phyloP scores from a whole-genome alignment of 23 tunicate species.

The Ascidia mentula region DNA sequence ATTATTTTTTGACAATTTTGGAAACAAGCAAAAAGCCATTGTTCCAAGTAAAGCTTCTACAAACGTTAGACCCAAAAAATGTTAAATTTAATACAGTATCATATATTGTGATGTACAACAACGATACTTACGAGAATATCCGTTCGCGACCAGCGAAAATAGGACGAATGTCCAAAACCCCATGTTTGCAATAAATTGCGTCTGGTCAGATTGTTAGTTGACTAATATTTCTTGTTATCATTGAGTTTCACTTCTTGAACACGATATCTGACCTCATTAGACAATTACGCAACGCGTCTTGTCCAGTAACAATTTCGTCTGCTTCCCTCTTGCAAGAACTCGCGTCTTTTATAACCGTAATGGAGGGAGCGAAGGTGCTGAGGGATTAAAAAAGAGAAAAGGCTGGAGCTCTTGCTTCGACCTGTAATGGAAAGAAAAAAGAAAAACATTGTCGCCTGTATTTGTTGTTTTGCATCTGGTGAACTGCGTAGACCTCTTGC shows the following conservation, averaged over 20 bases:
- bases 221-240: background rate
- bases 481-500: no score
- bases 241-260: background rate
- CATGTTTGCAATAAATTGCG: no score
- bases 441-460: background rate
- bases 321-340: background rate
- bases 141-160: slow-evolving; percentile 4
- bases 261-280: background rate
- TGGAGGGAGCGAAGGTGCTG: background rate
- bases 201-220: background rate
- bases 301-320: background rate
- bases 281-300: slow-evolving; percentile 8
- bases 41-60: no score
- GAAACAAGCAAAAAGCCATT: no score
- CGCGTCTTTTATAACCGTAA: background rate
- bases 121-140: background rate
- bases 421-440: background rate
- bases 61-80: no score
- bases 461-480: background rate
- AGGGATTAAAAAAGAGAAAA: background rate
- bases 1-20: no score
- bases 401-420: background rate
- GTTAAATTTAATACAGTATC: no score
- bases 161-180: background rate
- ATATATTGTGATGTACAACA: no score